Percentiles rank a stretch among this genome's conserved stretches.
These are phyloP conservation scores for Sarcophaga rosellei DNA, from an alignment of 2,888 invertebrate genomes.

Conservation along the genomic window DNA sequence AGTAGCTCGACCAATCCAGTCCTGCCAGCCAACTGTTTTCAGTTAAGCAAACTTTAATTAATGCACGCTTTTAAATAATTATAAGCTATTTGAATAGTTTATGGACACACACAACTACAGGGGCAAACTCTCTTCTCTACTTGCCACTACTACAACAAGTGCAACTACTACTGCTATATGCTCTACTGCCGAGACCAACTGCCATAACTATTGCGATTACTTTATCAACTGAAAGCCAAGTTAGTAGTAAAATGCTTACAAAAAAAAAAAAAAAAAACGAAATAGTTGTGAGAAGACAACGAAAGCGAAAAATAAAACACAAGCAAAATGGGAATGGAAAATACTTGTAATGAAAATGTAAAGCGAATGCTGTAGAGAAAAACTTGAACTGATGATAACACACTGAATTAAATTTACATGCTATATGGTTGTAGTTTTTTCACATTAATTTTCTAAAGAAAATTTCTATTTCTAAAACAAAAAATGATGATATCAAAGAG, in stretches of 20 bases:
- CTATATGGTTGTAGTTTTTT: slow-evolving; percentile 32
- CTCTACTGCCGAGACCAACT: slow-evolving; percentile 21
- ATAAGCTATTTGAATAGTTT: slow-evolving; percentile 79
- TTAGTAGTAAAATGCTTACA: slow-evolving; percentile 51
- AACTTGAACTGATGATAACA: slow-evolving; percentile 51
- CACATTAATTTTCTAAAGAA: slow-evolving; percentile 48
- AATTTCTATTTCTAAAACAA: slow-evolving; percentile 1
- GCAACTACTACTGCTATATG: slow-evolving; percentile 37
- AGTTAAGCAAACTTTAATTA: slow-evolving; percentile 74
- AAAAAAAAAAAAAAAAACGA: slow-evolving; percentile 8
- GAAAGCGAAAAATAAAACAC: slow-evolving; percentile 9
- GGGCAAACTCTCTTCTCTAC: too few species aligned
- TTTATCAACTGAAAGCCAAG: slow-evolving; percentile 41
- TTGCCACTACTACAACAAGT: slow-evolving; percentile 70
- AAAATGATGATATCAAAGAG: neutral
- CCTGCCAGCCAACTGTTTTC: slow-evolving; percentile 56
- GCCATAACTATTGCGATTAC: slow-evolving; percentile 18
- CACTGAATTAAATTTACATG: slow-evolving; percentile 41
- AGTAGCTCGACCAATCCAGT: slow-evolving; percentile 26
- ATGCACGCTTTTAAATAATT: slow-evolving; percentile 79
- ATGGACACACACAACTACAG: slow-evolving; percentile 74
- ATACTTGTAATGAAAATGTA: slow-evolving; percentile 67
- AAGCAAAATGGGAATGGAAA: slow-evolving; percentile 42
- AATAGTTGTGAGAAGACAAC: slow-evolving; percentile 42
- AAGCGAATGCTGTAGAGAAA: slow-evolving; percentile 63